A percentile compares a stretch with the other conserved stretches of the same genome.
Conservation (phyloP, 1,140 invertebrate genomes). For the Drosophila parvula region DNA sequence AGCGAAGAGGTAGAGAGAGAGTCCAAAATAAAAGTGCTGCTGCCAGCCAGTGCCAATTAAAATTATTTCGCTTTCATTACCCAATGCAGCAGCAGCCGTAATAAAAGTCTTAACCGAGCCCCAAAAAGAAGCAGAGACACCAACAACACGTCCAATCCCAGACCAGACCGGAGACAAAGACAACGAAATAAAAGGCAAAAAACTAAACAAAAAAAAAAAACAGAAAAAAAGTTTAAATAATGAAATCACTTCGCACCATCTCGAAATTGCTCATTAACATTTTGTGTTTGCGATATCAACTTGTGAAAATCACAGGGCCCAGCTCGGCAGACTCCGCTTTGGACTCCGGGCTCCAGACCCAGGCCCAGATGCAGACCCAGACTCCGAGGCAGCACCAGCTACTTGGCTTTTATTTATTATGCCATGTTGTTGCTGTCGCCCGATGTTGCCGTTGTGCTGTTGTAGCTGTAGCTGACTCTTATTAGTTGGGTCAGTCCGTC, state of each 20-base stretch:
- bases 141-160: constrained; percentile 38
- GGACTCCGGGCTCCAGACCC: constrained; percentile 52
- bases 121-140: constrained; percentile 10
- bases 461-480: constrained; percentile 61
- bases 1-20: constrained; percentile 22
- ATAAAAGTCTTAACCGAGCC: constrained; percentile 62
- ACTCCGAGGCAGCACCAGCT: constrained; percentile 69
- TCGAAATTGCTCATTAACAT: constrained; percentile 84
- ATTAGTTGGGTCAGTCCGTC: constrained; percentile 77
- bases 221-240: constrained; percentile 80
- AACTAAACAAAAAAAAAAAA: constrained; percentile 65
- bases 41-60: constrained; percentile 67
- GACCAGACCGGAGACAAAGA: constrained; percentile 36
- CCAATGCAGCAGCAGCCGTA: constrained; percentile 61
- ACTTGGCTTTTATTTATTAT: constrained; percentile 82
- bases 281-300: constrained; percentile 84
- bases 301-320: constrained; percentile 81
- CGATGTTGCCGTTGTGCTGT: constrained; percentile 32
- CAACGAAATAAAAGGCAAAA: constrained; percentile 50
- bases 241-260: constrained; percentile 84
- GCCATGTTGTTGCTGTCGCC: constrained; percentile 65
- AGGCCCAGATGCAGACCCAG: constrained; percentile 62
- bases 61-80: constrained; percentile 83
- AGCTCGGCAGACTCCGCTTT: constrained; percentile 21
- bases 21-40: constrained; percentile 52